Percentiles rank a stretch among this genome's conserved stretches.
Conservation (phyloP, 2,113 vertebrate species). For the Pterocles burchelli region DNA sequence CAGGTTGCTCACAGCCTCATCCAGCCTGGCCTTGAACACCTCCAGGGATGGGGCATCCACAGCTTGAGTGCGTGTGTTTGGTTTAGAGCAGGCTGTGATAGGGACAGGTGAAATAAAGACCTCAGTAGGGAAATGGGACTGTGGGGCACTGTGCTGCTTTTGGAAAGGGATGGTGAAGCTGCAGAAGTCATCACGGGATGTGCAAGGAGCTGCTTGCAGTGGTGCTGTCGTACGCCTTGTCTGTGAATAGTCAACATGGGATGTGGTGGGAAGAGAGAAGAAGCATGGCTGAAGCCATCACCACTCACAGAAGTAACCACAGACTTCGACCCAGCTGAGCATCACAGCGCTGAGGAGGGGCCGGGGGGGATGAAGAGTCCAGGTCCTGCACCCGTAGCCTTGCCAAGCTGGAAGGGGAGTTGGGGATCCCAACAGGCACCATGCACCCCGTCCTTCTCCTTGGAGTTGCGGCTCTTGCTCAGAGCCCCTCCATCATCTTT, state of each 20-base stretch:
- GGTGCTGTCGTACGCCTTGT: not conserved
- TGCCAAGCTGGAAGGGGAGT: not conserved
- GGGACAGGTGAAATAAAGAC: not conserved
- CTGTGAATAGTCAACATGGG: fast-evolving
- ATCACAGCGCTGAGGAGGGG: fast-evolving
- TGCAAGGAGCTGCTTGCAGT: not conserved
- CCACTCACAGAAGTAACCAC: not conserved
- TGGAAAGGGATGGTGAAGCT: not conserved
- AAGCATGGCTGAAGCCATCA: not conserved
- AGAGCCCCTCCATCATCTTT: not conserved
- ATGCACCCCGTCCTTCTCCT: fast-evolving
- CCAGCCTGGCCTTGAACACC: too few relatives aligned
- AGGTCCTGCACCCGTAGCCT: not conserved
- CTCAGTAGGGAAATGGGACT: not conserved
- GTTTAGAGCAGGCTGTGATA: not conserved
- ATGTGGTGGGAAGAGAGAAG: not conserved
- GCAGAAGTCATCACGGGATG: not conserved
- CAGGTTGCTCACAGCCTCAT: too few relatives aligned
- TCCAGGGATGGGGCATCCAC: too few relatives aligned
- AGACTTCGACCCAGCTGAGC: not conserved
- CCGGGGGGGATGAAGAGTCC: not conserved
- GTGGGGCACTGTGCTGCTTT: too few relatives aligned
- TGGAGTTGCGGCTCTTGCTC: fast-evolving
- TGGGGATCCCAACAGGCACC: not conserved
- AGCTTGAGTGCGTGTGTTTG: not conserved